Percentiles rank a stretch among this genome's conserved stretches.
These are phyloP conservation scores for Neuroscelio doddi DNA, from an alignment of 2,888 invertebrate genomes.

Conservation along the genomic window DNA sequence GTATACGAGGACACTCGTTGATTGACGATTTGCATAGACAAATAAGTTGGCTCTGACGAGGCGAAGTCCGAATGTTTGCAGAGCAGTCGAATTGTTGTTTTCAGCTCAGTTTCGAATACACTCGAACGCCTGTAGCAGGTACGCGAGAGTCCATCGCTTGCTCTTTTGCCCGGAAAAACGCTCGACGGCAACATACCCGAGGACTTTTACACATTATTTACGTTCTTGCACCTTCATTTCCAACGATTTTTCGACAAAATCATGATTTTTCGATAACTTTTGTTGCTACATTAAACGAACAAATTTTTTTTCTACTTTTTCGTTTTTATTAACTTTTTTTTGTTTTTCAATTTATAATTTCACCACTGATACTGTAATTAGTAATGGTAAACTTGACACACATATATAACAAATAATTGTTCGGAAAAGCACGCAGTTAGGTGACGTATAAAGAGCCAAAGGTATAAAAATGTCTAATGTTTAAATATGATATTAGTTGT, in stretches of 20 bases:
- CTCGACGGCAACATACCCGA: constrained; percentile 20
- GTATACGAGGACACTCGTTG: constrained; percentile 52
- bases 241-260: not conserved
- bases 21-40: constrained; percentile 71
- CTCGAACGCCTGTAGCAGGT: constrained; percentile 38
- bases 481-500: no score
- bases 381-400: no score
- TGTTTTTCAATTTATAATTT: no score
- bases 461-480: no score
- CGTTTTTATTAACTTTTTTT: no score
- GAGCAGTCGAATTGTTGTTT: constrained; percentile 60
- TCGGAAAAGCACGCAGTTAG: no score
- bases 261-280: no score
- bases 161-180: constrained; percentile 36
- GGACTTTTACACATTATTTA: constrained; percentile 29
- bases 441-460: no score
- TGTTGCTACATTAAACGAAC: no score
- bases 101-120: constrained; percentile 51
- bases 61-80: constrained; percentile 53
- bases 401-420: no score
- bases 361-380: no score
- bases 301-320: no score
- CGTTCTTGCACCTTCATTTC: constrained; percentile 15
- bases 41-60: constrained; percentile 67
- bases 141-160: constrained; percentile 31